Percentiles rank a stretch among this genome's conserved stretches.
phyloP scores from a whole-genome alignment of 2,888 invertebrate genomes.

The Ceramica pisi region DNA sequence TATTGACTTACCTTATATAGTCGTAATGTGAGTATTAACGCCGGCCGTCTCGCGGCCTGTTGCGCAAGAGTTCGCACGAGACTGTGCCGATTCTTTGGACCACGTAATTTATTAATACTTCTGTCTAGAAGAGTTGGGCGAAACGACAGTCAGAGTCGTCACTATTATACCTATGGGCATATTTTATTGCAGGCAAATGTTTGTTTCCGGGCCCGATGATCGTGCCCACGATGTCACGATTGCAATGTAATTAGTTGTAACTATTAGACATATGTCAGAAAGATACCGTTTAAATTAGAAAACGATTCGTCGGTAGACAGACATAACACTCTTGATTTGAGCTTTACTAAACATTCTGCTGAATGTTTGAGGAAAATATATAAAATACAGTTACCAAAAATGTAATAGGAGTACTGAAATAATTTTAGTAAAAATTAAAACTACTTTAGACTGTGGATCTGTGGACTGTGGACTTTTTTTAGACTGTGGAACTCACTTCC shows the following conservation, averaged over 20 bases:
- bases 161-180: constrained; percentile 60
- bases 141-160: constrained; percentile 48
- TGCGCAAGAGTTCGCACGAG: constrained; percentile 87
- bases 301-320: not conserved
- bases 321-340: not conserved
- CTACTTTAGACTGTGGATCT: too few relatives aligned
- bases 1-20: constrained; percentile 66
- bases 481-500: too few relatives aligned
- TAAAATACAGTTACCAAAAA: too few relatives aligned
- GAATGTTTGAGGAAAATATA: not conserved
- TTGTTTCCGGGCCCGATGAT: constrained; percentile 47
- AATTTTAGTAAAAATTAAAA: too few relatives aligned
- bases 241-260: constrained; percentile 37
- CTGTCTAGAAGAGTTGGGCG: constrained; percentile 71
- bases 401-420: too few relatives aligned
- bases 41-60: constrained; percentile 79
- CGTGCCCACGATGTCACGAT: constrained; percentile 55
- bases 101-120: constrained; percentile 88
- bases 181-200: constrained; percentile 51
- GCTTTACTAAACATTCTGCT: not conserved
- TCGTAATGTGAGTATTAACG: constrained; percentile 47
- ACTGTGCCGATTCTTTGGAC: constrained; percentile 85
- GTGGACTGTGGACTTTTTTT: too few relatives aligned
- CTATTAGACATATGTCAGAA: constrained; percentile 7
- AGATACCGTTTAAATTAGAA: constrained; percentile 3